A percentile compares a stretch with the other conserved stretches of the same genome.
Conservation (phyloP, 2,113 vertebrate genomes). For the Zosterops lateralis region DNA sequence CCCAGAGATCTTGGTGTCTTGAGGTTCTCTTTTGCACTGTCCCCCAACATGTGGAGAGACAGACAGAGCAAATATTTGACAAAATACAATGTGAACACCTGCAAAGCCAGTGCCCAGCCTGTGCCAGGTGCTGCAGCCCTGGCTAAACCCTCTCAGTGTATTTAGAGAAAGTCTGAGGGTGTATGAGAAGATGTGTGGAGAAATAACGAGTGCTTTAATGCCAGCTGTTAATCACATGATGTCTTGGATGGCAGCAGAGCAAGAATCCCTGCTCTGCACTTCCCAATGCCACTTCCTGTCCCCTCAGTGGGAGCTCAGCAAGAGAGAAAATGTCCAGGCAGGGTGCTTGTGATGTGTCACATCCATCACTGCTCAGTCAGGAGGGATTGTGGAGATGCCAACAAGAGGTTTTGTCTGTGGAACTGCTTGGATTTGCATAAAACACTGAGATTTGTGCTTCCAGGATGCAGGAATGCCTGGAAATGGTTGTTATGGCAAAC, state of each 20-base stretch:
- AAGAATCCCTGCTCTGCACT: neutral
- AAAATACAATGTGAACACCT: neutral
- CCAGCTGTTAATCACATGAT: neutral
- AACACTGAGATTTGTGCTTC: slow-evolving; percentile 30
- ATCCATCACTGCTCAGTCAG: neutral
- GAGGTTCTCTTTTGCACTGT: neutral
- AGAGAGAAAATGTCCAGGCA: neutral
- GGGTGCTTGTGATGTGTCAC: neutral
- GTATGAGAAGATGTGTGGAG: neutral
- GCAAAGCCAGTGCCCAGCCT: neutral
- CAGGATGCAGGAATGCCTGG: slow-evolving; percentile 58
- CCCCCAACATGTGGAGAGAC: neutral
- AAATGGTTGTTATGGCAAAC: slow-evolving; percentile 66
- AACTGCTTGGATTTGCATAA: slow-evolving; percentile 62
- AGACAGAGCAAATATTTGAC: neutral
- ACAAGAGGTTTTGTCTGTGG: slow-evolving; percentile 60
- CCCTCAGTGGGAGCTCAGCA: neutral
- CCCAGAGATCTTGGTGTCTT: neutral
- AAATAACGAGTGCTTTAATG: neutral
- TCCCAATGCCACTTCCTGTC: neutral
- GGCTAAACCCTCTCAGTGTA: neutral
- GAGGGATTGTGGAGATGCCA: slow-evolving; percentile 7
- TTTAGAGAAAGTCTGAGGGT: neutral
- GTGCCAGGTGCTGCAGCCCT: neutral
- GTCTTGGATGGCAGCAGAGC: neutral